These are phyloP conservation scores for Habrosyne pyritoides DNA, from an alignment of 2,888 invertebrate genomes.

Conservation along the genomic window DNA sequence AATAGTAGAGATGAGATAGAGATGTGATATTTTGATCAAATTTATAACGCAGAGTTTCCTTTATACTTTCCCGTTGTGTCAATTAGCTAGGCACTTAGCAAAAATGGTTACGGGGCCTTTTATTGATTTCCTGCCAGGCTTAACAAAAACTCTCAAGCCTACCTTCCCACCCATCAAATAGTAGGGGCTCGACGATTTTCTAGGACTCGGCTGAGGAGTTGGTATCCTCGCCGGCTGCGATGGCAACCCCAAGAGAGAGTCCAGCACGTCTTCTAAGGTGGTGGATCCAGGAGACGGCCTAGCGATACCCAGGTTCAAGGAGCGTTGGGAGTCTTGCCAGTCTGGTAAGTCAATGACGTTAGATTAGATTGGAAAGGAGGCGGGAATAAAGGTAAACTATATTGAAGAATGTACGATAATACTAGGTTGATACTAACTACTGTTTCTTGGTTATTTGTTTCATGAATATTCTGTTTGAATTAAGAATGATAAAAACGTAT, in stretches of 20 bases:
- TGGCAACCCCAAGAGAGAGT: slow-evolving; percentile 94
- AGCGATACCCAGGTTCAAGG: slow-evolving; percentile 81
- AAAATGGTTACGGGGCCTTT: not conserved
- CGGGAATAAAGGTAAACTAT: not conserved
- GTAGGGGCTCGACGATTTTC: slow-evolving; percentile 76
- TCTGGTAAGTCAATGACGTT: slow-evolving; percentile 50
- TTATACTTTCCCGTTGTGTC: too few relatives aligned
- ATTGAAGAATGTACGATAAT: too few relatives aligned
- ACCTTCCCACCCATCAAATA: slow-evolving; percentile 79
- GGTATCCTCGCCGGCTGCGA: slow-evolving; percentile 88
- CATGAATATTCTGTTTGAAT: too few relatives aligned
- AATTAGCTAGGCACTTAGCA: too few relatives aligned
- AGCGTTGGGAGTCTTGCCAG: slow-evolving; percentile 78
- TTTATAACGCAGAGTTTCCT: not conserved
- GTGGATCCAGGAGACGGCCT: slow-evolving; percentile 91
- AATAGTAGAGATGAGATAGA: too few relatives aligned
- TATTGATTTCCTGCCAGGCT: not conserved
- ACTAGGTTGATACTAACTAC: too few relatives aligned
- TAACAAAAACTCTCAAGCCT: not conserved
- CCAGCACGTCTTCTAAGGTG: slow-evolving; percentile 96
- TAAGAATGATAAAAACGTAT: too few relatives aligned
- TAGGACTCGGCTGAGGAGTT: slow-evolving; percentile 85
- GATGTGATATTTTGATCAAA: too few relatives aligned
- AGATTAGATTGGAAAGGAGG: slow-evolving; percentile 14
- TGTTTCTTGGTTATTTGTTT: too few relatives aligned